Conservation (phyloP, 1,140 invertebrate genomes). For the Pollicipes pollicipes region DNA sequence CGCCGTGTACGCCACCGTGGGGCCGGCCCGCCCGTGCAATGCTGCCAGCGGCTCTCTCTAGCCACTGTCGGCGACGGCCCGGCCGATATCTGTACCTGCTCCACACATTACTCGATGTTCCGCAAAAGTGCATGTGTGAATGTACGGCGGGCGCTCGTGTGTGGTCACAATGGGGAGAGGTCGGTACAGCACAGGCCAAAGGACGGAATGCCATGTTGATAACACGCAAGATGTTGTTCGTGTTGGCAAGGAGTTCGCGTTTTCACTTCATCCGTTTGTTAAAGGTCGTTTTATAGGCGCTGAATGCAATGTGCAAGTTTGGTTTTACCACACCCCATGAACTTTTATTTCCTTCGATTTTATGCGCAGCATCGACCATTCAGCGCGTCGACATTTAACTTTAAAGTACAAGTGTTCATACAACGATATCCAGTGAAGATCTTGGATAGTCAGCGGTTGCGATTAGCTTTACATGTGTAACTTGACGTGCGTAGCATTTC, state of each 20-base stretch:
- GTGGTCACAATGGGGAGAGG: not conserved
- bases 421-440: not conserved
- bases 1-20: too few species aligned
- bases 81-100: not conserved
- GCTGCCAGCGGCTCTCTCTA: too few species aligned
- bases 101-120: too few species aligned
- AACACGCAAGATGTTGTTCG: not conserved
- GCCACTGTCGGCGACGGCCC: too few species aligned
- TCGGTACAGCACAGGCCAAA: not conserved
- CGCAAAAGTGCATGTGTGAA: too few species aligned
- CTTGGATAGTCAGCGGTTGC: not conserved
- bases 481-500: not conserved
- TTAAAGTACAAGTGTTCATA: not conserved
- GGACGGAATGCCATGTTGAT: not conserved
- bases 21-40: too few species aligned
- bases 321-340: conserved; percentile 1
- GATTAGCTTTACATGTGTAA: not conserved
- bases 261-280: conserved; percentile 1
- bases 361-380: not conserved
- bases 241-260: not conserved
- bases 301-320: not conserved
- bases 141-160: too few species aligned
- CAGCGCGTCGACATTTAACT: not conserved
- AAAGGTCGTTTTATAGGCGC: not conserved
- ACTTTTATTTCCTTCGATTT: not conserved